Base-by-base conservation (phyloP, 2,113 vertebrate species). In the Zonotrichia leucophrys region DNA sequence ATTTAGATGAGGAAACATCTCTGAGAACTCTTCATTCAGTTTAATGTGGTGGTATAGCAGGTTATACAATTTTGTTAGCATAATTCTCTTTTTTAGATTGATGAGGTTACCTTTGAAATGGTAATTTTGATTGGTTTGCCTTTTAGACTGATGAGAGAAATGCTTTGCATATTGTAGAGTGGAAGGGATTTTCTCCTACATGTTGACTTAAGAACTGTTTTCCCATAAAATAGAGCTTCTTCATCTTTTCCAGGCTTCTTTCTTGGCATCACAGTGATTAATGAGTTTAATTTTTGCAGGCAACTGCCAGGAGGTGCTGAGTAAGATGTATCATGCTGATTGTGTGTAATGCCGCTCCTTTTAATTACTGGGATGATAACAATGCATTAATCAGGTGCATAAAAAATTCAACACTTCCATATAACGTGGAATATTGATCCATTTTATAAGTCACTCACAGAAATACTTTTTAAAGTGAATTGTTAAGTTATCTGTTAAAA, bases 241-340 rank as follows among this genome's bases (percentile, higher is more conserved):
- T 85, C 53, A 53, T 91, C 83, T 95, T 97, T 92, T 79, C 53
- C 59, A 90, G 58, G 82, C 86, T 96, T 95, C 84, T 97, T 96
- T 92, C 91, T 94, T 83, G 66, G 49, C 94, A 94, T 97, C 92
- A 87, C 49, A 66, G 82, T 98, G 98, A 98, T 98, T 96, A 97
- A 98, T 98, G 97, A 95, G 96, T 96, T 97, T 97, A 97, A 97
- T 97, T 97, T 98, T 98, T 98, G 91, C 91, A 96, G 94, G 95
- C 97, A 97, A 95, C 95, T 97, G 97, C 97, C 95, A 97, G 97
- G 92, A 97, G 95, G 56, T 96, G 97, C 97, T 97, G 97, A 98
- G 96, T 98, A 97, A 98, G 98, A 97, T 94, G 86, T 96, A 94
- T 94, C 95, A 74, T 42, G 74, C 94, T 88, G 97, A 97, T 95